A percentile compares a stretch with the other conserved stretches of the same genome.
phyloP scores from a whole-genome alignment of 2,888 invertebrate species.

The Cybosia mesomella region DNA sequence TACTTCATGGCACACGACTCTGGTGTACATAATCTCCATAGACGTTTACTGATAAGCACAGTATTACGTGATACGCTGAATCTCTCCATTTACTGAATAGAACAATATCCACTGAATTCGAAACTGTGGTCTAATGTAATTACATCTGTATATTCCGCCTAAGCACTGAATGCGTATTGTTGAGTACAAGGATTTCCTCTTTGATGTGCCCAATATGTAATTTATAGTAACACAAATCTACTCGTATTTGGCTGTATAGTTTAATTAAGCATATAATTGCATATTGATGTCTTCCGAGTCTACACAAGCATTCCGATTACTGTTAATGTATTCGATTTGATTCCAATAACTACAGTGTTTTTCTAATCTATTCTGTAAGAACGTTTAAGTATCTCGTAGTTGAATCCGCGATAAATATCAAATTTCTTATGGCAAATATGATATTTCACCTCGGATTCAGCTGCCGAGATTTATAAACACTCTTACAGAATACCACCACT shows the following conservation, averaged over 20 bases:
- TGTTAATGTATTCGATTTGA: background rate
- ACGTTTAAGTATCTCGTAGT: too few relatives aligned
- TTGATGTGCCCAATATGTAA: constrained; percentile 34
- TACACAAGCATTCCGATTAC: background rate
- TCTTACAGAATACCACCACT: too few relatives aligned
- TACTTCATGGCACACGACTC: background rate
- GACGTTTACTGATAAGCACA: constrained; percentile 8
- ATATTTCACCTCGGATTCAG: too few relatives aligned
- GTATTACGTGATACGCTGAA: constrained; percentile 17
- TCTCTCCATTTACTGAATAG: constrained; percentile 42
- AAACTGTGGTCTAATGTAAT: constrained; percentile 43
- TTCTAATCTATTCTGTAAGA: too few relatives aligned
- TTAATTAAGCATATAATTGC: background rate
- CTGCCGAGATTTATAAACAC: too few relatives aligned
- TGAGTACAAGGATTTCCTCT: constrained; percentile 44
- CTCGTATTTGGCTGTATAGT: background rate
- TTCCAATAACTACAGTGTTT: background rate
- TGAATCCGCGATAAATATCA: too few relatives aligned
- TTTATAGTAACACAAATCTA: constrained; percentile 24
- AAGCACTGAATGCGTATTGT: constrained; percentile 37
- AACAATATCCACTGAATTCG: constrained; percentile 41
- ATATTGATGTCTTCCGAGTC: background rate
- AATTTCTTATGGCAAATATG: too few relatives aligned
- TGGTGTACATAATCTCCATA: constrained; percentile 7
- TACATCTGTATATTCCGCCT: constrained; percentile 39